Conservation (phyloP, 2,888 invertebrate genomes). For the Dimorphilus gyrociliatus region DNA sequence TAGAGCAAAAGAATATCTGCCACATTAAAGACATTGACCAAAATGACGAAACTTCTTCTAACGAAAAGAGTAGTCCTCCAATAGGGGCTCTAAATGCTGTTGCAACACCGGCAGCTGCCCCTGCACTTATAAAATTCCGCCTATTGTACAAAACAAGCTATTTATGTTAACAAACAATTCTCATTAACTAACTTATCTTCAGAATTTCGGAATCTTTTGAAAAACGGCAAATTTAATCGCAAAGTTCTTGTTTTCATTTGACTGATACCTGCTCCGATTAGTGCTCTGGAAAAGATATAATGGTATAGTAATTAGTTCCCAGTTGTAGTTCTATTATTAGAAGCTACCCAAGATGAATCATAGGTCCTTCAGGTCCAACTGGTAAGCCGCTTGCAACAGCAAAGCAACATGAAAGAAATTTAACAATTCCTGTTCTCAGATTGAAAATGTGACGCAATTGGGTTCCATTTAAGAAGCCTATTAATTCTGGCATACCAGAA, state of each 20-base stretch:
- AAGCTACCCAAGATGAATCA: slow-evolving; percentile 38
- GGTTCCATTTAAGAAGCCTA: slow-evolving; percentile 14
- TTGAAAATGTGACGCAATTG: slow-evolving; percentile 13
- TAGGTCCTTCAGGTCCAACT: slow-evolving; percentile 39
- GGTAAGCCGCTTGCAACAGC: slow-evolving; percentile 38
- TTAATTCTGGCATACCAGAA: slow-evolving; percentile 13
- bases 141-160: slow-evolving; percentile 1
- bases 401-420: slow-evolving; percentile 17
- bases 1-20: slow-evolving; percentile 30
- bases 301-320: no score
- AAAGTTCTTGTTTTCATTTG: slow-evolving; percentile 14
- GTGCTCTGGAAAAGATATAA: slow-evolving; percentile 8
- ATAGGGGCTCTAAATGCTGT: slow-evolving; percentile 27
- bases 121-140: slow-evolving; percentile 13
- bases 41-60: slow-evolving; percentile 28
- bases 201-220: slow-evolving; percentile 15
- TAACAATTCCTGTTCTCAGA: slow-evolving; percentile 10
- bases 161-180: background rate
- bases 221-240: slow-evolving; percentile 12
- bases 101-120: slow-evolving; percentile 25
- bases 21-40: slow-evolving; percentile 24
- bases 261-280: slow-evolving; percentile 15
- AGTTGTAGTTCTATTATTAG: no score
- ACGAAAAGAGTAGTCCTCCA: slow-evolving; percentile 24
- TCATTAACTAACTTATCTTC: slow-evolving; percentile 13